Conservation (phyloP, 2,888 invertebrate species). For the Candidula unifasciata region DNA sequence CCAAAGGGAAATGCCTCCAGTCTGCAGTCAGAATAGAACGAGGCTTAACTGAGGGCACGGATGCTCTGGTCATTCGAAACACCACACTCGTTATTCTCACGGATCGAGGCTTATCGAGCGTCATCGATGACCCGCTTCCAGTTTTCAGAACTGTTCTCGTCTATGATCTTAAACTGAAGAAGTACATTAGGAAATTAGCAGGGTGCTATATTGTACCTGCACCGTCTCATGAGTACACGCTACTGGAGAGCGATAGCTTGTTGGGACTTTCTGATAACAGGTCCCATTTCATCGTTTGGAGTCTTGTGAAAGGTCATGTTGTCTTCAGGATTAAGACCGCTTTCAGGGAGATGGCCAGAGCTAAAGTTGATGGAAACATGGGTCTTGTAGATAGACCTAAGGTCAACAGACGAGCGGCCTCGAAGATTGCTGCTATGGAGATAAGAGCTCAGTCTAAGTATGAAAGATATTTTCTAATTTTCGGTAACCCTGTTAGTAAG, state of each 20-base stretch:
- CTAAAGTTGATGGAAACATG: constrained; percentile 20
- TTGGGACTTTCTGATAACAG: constrained; percentile 74
- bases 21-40: constrained; percentile 70
- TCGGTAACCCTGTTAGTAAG: neutral
- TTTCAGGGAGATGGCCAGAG: constrained; percentile 64
- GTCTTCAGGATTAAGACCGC: constrained; percentile 69
- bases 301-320: constrained; percentile 69
- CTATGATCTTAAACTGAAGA: constrained; percentile 72
- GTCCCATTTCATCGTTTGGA: constrained; percentile 75
- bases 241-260: constrained; percentile 71
- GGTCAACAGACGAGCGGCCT: constrained; percentile 60
- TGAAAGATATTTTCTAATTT: neutral
- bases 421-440: constrained; percentile 75
- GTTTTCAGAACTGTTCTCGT: constrained; percentile 72
- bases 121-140: constrained; percentile 66
- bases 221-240: constrained; percentile 73
- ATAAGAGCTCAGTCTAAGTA: constrained; percentile 66
- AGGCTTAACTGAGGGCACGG: constrained; percentile 70
- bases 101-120: constrained; percentile 69
- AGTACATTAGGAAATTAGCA: constrained; percentile 69
- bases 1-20: constrained; percentile 69
- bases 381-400: constrained; percentile 6
- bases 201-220: constrained; percentile 73
- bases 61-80: constrained; percentile 72
- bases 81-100: constrained; percentile 72